A percentile compares a stretch with the other conserved stretches of the same genome.
phyloP scores from a whole-genome alignment of 2,113 vertebrate genomes.

The Equus quagga region DNA sequence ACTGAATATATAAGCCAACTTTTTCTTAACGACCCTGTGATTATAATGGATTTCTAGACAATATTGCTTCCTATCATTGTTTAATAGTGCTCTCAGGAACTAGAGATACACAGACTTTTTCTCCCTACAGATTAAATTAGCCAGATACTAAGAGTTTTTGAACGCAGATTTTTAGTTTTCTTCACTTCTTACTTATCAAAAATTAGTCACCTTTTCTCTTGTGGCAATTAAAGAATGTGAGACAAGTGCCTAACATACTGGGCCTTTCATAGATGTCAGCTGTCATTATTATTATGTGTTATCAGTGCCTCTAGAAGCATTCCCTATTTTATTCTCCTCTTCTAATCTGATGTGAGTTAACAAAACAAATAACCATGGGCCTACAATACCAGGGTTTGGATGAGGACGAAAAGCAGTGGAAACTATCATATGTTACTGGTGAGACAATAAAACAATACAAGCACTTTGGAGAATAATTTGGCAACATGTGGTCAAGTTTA shows the following conservation, averaged over 20 bases:
- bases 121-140: background rate
- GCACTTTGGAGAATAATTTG: background rate
- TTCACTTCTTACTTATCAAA: background rate
- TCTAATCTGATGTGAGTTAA: background rate
- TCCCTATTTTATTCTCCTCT: background rate
- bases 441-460: background rate
- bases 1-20: background rate
- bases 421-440: background rate
- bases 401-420: background rate
- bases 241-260: background rate
- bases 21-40: background rate
- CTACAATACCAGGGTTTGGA: background rate
- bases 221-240: background rate
- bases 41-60: background rate
- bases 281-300: background rate
- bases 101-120: background rate
- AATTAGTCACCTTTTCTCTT: background rate
- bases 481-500: constrained; percentile 8
- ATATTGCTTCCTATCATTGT: background rate
- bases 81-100: background rate
- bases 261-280: background rate
- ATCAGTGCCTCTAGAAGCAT: background rate
- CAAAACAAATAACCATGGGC: background rate
- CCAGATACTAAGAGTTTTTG: background rate
- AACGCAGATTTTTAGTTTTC: background rate